Base-by-base conservation (phyloP, 1,140 invertebrate species). In the Drosophila kanapiae region DNA sequence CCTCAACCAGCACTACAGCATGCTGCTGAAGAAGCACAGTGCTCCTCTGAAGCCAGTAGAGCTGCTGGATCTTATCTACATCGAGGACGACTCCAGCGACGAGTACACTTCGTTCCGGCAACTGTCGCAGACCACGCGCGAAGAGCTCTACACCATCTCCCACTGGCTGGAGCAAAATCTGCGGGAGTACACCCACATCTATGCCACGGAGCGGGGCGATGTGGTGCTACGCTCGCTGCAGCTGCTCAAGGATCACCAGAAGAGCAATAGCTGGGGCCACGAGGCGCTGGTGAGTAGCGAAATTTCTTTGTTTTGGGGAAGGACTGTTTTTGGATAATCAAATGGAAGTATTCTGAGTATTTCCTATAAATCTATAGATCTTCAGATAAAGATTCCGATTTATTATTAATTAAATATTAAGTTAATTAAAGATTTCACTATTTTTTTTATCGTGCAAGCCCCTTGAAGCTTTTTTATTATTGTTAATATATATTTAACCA, bases 1-100 rank as follows among this genome's bases (percentile, higher is more conserved):
- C 63, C 93, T 99, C 29, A 97, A 97, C 83, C 95, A 95, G 75
- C 97, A 99, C 90, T 99, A 99, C 93, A 96, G 97, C 82, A 96
- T 97, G 82, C 94, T 98, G 53, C 93, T 99, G 13, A 95, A 95
- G 59, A 95, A 97, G 67, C 96, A 99, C 93, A 98, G 97, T 80
- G 96, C 97, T 80, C 97, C 98, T 6, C 93, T 99, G 35, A 95
- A 97, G 33, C 96, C 98, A 0, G 96, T 98, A 7, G 95, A 96
- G 53, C 94, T 99, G 27, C 93, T 98, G 79, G 97, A 98, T 93
- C 94, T 98, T 61, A 96, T 98, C 51, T 95, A 95, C 69, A 95
- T 95, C 48, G 97, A 98, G 93, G 98, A 98, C 93, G 97, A 97
- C 95, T 93, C 93, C 18, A 93, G 93, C 81, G 94, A 95, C 77